Conservation (phyloP, 2,797 vertebrate species). For the Melanogrammus aeglefinus region DNA sequence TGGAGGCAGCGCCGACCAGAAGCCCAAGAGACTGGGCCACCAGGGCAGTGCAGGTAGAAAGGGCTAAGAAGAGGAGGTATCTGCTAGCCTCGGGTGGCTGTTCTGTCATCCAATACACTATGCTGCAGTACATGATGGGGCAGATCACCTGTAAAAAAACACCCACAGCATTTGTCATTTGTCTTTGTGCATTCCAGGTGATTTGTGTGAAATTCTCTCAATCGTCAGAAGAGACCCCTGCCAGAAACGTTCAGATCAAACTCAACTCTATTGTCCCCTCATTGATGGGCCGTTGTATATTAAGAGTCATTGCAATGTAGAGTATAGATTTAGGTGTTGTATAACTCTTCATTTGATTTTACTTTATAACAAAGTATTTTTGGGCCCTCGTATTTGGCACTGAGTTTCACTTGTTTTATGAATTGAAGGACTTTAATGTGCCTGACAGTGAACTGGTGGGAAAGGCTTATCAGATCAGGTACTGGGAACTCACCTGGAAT, state of each 20-base stretch:
- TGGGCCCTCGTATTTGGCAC: neutral
- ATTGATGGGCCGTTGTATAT: too few species aligned
- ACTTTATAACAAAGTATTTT: neutral
- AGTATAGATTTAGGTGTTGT: neutral
- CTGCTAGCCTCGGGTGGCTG: slow-evolving; percentile 89
- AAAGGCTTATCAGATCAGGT: neutral
- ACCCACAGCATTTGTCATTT: neutral
- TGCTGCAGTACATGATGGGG: slow-evolving; percentile 93
- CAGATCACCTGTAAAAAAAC: slow-evolving; percentile 81
- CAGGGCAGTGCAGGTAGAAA: slow-evolving; percentile 86
- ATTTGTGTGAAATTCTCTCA: neutral
- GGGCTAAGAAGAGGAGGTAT: slow-evolving; percentile 90
- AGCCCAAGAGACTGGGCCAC: slow-evolving; percentile 96
- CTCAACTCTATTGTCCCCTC: neutral
- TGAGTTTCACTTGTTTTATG: neutral
- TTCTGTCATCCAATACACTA: slow-evolving; percentile 98
- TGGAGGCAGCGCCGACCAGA: slow-evolving; percentile 93
- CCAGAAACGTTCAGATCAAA: neutral
- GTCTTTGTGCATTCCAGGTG: neutral
- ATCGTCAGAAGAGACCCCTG: neutral
- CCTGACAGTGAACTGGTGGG: neutral
- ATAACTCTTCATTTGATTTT: neutral
- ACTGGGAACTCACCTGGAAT: slow-evolving; percentile 78
- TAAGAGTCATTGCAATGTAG: neutral
- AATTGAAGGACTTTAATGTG: neutral